These are phyloP conservation scores for Desmophyllum pertusum DNA, from an alignment of 92 coral and sea anemone genomes.

Conservation along the genomic window DNA sequence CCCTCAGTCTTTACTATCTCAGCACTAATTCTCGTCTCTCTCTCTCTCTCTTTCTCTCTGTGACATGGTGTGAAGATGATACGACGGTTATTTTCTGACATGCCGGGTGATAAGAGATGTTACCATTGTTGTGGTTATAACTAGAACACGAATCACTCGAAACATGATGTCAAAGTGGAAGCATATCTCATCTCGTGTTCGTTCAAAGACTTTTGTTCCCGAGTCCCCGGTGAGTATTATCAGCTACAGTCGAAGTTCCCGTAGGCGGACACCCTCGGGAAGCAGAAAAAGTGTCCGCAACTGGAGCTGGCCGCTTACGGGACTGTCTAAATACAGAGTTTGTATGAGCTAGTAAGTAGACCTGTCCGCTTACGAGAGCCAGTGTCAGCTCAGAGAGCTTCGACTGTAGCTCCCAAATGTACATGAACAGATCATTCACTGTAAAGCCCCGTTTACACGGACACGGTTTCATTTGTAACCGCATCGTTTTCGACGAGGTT, in stretches of 20 bases:
- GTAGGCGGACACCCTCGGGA: too few relatives aligned
- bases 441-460: too few relatives aligned
- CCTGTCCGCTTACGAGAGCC: too few relatives aligned
- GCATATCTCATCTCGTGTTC: conserved; percentile 61
- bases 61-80: not conserved
- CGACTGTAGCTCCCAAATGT: not conserved
- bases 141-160: not conserved
- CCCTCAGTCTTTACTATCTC: not conserved
- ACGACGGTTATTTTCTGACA: not conserved
- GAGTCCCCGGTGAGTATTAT: conserved; percentile 59
- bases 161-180: conserved; percentile 66
- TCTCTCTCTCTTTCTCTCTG: not conserved
- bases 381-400: too few relatives aligned
- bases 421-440: not conserved
- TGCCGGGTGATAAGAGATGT: not conserved
- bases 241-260: too few relatives aligned
- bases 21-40: not conserved
- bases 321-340: too few relatives aligned
- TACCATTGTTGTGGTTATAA: not conserved
- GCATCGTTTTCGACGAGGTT: too few relatives aligned
- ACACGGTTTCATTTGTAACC: too few relatives aligned
- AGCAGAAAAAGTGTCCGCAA: too few relatives aligned
- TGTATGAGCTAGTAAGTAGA: not conserved
- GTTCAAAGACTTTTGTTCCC: conserved; percentile 47
- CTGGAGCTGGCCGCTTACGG: too few relatives aligned